Percentiles rank a stretch among this genome's conserved stretches.
phyloP scores from a whole-genome alignment of 2,113 vertebrate species.

The Alethe castanea region DNA sequence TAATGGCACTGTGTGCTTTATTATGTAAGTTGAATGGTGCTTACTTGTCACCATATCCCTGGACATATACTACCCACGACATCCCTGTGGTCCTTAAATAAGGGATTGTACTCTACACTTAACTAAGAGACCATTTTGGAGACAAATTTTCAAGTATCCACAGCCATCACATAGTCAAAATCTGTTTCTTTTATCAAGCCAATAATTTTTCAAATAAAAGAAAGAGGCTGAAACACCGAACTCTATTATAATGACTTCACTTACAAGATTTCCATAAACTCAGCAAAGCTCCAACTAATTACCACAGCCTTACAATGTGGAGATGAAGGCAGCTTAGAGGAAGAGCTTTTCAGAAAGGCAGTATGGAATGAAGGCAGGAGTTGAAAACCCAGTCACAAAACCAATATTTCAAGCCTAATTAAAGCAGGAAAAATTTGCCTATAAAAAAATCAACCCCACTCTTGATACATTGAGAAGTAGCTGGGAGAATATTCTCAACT shows the following conservation, averaged over 20 bases:
- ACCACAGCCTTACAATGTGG: not conserved
- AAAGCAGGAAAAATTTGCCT: conserved; percentile 6
- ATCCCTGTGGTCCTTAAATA: not conserved
- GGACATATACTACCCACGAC: not conserved
- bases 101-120: not conserved
- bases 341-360: not conserved
- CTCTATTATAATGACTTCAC: conserved; percentile 19
- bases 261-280: conserved; percentile 30
- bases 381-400: conserved; percentile 9
- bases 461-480: not conserved
- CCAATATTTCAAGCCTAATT: conserved; percentile 44
- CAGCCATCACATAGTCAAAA: not conserved
- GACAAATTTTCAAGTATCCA: conserved; percentile 6
- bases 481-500: not conserved
- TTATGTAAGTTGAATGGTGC: not conserved
- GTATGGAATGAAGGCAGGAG: not conserved
- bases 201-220: conserved; percentile 12
- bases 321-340: conserved; percentile 18
- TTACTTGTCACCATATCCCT: not conserved
- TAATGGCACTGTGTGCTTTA: not conserved
- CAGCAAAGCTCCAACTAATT: conserved; percentile 56
- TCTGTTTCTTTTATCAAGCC: conserved; percentile 15
- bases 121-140: not conserved
- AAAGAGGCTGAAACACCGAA: conserved; percentile 1
- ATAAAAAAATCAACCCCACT: not conserved